Conservation (phyloP, 2,888 invertebrate genomes). For the Pycnomerus fuliginosus region DNA sequence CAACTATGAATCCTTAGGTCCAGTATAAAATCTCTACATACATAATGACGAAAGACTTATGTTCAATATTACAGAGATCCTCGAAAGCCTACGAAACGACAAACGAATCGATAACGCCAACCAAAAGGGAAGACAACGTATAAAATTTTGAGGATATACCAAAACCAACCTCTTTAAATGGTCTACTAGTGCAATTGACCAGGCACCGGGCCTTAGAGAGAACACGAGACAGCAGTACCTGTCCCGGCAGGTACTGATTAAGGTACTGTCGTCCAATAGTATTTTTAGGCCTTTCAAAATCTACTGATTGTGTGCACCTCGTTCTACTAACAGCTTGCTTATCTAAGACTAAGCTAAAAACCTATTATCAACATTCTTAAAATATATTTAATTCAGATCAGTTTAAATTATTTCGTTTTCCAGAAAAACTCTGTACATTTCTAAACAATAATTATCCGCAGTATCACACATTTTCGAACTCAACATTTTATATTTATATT, state of each 20-base stretch:
- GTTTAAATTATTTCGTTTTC: conserved; percentile 29
- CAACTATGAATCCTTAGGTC: conserved; percentile 39
- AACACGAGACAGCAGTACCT: no score
- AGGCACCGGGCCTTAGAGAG: conserved; percentile 4
- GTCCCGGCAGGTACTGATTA: conserved; percentile 34
- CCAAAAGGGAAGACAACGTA: conserved; percentile 33
- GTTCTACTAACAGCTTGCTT: conserved; percentile 32
- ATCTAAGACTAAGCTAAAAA: conserved; percentile 9
- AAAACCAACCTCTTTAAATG: not conserved
- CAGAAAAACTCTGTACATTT: conserved; percentile 39
- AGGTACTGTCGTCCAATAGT: conserved; percentile 40
- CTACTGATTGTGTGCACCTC: conserved; percentile 43
- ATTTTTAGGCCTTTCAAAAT: conserved; percentile 49
- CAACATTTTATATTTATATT: conserved; percentile 42
- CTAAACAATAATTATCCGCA: conserved; percentile 31
- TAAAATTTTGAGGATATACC: not conserved
- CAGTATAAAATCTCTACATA: conserved; percentile 53
- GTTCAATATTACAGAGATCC: conserved; percentile 50
- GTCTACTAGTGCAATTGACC: not conserved
- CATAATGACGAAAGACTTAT: conserved; percentile 50
- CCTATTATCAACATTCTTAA: not conserved
- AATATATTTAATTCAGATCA: not conserved
- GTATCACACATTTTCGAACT: conserved; percentile 46
- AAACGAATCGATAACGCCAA: conserved; percentile 22
- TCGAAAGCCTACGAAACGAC: conserved; percentile 43